These are phyloP conservation scores for Nematostella vectensis DNA, from an alignment of 92 coral and sea anemone species.

Conservation along the genomic window DNA sequence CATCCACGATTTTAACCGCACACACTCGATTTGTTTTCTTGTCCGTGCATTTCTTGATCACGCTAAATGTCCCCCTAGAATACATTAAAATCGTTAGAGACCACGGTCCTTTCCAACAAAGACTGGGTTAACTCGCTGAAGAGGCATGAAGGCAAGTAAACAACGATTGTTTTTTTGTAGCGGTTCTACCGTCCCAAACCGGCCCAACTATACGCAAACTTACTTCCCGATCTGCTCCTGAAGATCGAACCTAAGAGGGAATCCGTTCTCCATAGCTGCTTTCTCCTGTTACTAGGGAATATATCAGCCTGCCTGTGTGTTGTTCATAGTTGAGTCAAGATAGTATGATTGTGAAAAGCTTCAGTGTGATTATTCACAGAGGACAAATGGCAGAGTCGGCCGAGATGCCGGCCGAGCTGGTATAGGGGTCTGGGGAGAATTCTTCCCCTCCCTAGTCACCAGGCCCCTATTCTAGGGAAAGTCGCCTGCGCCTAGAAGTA, in stretches of 20 bases:
- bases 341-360: neutral
- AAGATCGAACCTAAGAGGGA: constrained; percentile 92
- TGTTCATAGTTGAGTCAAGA: constrained; percentile 11
- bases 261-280: constrained; percentile 77
- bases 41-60: constrained; percentile 90
- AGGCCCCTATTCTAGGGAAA: too few relatives aligned
- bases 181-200: neutral
- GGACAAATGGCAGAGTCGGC: neutral
- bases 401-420: neutral
- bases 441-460: neutral
- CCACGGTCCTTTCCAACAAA: neutral
- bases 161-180: neutral
- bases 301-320: constrained; percentile 3
- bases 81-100: neutral
- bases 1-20: constrained; percentile 97
- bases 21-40: constrained; percentile 78
- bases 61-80: constrained; percentile 96
- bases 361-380: neutral
- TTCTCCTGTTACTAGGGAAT: constrained; percentile 12
- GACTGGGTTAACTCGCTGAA: neutral
- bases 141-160: neutral
- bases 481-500: too few relatives aligned
- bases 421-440: neutral
- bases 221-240: constrained; percentile 99
- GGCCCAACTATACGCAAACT: constrained; percentile 20